A percentile compares a stretch with the other conserved stretches of the same genome.
These are phyloP conservation scores for Hydrocynus forskahlii DNA, from an alignment of 2,797 vertebrate species.

Conservation along the genomic window DNA sequence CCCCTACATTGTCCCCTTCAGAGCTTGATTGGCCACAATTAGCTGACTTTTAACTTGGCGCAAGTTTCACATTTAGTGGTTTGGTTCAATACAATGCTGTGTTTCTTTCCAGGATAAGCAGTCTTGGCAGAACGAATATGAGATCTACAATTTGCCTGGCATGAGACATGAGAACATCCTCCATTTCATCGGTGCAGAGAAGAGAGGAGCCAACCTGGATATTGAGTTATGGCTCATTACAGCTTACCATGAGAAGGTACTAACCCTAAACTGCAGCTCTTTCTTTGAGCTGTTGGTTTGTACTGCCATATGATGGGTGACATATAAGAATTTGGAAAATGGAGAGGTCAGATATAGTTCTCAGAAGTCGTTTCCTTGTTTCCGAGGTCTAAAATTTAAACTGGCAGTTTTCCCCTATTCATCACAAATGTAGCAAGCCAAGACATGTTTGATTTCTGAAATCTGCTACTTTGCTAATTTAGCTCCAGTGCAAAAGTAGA, in stretches of 20 bases:
- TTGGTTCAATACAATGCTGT: background rate
- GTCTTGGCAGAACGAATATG: constrained; percentile 95
- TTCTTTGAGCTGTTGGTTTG: background rate
- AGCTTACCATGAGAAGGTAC: constrained; percentile 92
- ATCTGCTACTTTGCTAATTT: too few relatives aligned
- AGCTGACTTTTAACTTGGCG: background rate
- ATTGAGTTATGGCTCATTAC: constrained; percentile 91
- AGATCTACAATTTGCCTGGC: constrained; percentile 88
- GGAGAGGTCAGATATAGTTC: background rate
- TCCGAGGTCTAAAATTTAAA: background rate
- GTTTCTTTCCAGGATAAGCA: constrained; percentile 81
- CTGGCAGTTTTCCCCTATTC: background rate
- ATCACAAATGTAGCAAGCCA: too few relatives aligned
- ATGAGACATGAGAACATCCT: constrained; percentile 93
- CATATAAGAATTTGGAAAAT: background rate
- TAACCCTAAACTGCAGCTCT: background rate
- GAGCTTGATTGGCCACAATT: background rate
- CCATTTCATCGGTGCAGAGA: constrained; percentile 91
- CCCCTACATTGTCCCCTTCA: background rate
- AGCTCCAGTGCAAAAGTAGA: too few relatives aligned
- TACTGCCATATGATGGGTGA: background rate
- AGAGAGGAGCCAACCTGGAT: constrained; percentile 85
- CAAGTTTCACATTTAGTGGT: background rate
- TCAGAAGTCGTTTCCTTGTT: too few relatives aligned
- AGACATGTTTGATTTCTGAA: too few relatives aligned